Percentiles rank a stretch among this genome's conserved stretches.
Conservation (phyloP, 2,797 vertebrate species). For the Clarias fuscus region DNA sequence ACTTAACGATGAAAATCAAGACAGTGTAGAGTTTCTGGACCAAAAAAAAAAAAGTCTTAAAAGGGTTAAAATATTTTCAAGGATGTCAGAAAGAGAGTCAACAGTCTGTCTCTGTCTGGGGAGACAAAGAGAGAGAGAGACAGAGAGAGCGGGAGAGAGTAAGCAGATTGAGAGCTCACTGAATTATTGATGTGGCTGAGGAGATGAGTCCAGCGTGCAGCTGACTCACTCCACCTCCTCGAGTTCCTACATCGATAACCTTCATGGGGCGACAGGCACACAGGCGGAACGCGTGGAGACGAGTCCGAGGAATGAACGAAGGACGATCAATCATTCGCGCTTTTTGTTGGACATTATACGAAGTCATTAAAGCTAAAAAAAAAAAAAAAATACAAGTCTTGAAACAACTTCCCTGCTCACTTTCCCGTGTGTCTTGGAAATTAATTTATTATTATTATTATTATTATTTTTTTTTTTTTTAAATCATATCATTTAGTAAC, state of each 20-base stretch:
- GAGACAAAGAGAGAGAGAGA: not conserved
- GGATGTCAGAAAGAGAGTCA: not conserved
- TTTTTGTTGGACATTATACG: no score
- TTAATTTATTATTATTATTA: not conserved
- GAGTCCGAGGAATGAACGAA: not conserved
- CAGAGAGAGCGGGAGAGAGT: conserved; percentile 42
- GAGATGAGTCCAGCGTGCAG: conserved; percentile 25
- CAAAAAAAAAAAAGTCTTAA: not conserved
- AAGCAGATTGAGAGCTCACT: conserved; percentile 26
- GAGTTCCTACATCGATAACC: conserved; percentile 25
- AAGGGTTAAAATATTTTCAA: not conserved
- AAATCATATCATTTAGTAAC: not conserved
- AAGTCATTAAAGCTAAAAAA: not conserved
- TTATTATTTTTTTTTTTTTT: not conserved
- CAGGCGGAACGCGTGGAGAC: not conserved
- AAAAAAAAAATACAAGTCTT: not conserved
- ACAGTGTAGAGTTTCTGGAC: not conserved
- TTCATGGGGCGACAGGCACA: conserved; percentile 2
- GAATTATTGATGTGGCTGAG: conserved; percentile 43
- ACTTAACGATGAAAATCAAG: not conserved
- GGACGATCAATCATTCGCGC: not conserved
- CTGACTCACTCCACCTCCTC: conserved; percentile 15
- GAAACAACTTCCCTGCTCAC: not conserved
- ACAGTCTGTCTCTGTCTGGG: not conserved
- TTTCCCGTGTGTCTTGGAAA: no score